Evolutionary conservation across 2,888 invertebrate species (phyloP), one percentile per base, ranked within the genome.

Genomic region (Galerucella calmariensis): DNA sequence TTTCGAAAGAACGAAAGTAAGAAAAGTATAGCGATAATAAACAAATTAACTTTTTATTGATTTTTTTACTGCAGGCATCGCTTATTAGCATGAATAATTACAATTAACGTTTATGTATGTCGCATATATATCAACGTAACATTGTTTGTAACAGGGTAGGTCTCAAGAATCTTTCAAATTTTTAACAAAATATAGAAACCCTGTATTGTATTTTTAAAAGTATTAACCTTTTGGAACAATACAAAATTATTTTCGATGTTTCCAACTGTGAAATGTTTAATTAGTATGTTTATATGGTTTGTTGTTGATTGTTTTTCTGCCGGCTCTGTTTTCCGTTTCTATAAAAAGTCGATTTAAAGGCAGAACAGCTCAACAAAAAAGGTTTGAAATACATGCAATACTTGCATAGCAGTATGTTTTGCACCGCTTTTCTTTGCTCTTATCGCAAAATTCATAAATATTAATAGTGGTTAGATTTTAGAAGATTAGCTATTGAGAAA

Each of bases 401-500:
- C 76, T 68, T 76, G 74, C 74, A 74, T 66, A 69, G 66, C 67
- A 35, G 69, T 74, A 44, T 74, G 74, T 74, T 76, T 76, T 76
- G 72, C 62, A 67, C 69, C 46, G 69, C 72, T 51, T 20, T 67
- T 69, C 74, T 51, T 67, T 69, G 62, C 69, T 53, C 58, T 74
- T 76, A 76, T 76, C 76, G 69, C 24, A 69, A 72, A 67, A 74
- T 76, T 76, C 76, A 76, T 76, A 76, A 76, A 76, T 76, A 76
- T 74, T 76, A 72, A 76, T 70, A 44, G 63, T 51, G 65, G 51
- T 65, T 65, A 70, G 70, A 70, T 70, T 70, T 70, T 41, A 16
- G 44, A 56, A 70, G 70, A 70, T 70, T 70, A 65, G 51, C 53
- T 65, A 70, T 70, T 65, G 53, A 51, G 70, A 24, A 53, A 70